Percentiles rank a stretch among this genome's conserved stretches.
These are phyloP conservation scores for Mugil cephalus DNA, from an alignment of 2,113 vertebrate species.

Conservation along the genomic window DNA sequence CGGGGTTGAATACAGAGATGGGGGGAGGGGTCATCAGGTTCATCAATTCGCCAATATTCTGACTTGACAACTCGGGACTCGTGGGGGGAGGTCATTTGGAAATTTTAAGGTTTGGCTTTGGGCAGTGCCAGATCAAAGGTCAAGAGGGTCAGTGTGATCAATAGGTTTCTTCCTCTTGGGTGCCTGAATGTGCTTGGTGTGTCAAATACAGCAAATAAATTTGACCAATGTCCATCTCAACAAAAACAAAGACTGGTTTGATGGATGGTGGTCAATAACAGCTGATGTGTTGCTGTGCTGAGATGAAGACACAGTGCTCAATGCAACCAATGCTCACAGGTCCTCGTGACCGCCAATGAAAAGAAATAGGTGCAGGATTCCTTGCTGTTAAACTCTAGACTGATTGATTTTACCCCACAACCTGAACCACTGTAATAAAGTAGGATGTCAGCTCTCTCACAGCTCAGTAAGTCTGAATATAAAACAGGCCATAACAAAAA, in stretches of 20 bases:
- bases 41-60: not conserved
- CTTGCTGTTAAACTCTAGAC: too few relatives aligned
- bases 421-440: too few relatives aligned
- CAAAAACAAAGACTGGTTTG: not conserved
- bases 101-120: not conserved
- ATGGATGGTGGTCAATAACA: not conserved
- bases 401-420: too few relatives aligned
- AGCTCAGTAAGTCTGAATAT: too few relatives aligned
- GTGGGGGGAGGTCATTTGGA: not conserved
- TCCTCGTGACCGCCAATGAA: too few relatives aligned
- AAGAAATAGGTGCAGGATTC: too few relatives aligned
- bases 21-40: slow-evolving; percentile 9
- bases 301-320: too few relatives aligned
- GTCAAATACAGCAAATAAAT: not conserved
- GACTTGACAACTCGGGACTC: not conserved
- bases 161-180: not conserved
- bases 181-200: not conserved
- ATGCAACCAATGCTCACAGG: too few relatives aligned
- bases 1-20: not conserved
- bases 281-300: too few relatives aligned
- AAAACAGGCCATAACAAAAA: too few relatives aligned
- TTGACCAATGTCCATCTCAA: not conserved
- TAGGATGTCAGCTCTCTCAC: too few relatives aligned
- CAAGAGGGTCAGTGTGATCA: not conserved
- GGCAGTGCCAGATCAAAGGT: slow-evolving; percentile 12